Base-by-base conservation (phyloP, 2,797 vertebrate genomes). In the Molothrus aeneus region DNA sequence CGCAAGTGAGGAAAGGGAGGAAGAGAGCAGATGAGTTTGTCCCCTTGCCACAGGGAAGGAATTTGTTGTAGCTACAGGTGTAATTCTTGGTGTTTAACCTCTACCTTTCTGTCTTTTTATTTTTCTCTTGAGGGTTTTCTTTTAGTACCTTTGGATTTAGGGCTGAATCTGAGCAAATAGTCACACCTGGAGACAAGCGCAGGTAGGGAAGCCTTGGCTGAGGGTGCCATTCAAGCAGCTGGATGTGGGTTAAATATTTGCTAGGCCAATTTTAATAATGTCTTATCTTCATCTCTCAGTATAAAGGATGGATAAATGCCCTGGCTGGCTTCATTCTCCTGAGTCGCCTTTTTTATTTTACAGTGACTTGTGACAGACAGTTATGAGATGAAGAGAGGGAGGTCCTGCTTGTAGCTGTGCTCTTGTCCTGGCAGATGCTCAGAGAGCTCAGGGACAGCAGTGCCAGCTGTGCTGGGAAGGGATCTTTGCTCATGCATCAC, bases 11-110 rank as follows among this genome's bases (percentile, higher is more conserved):
- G n/a, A 66, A 75, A 48, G 22, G 63, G 47, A 74, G 48, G n/a
- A 65, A 14, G n/a, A 57, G 43, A 66, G 18, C 15, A 19, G 64
- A 38, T 40, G 29, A 2, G 2, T 56, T 42, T n/a, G 40, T 38
- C 1, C 3, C n/a, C 26, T 78, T 32, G 26, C 12, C 0, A 0
- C 26, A 4, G 3, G n/a, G 26, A 85, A 57, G 57, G 14, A 77
- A 73, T 10, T 36, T 66, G 16, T 17, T 1, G 3, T 48, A 42
- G 43, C 17, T 59, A 5, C 5, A 57, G 25, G 9, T 42, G 8
- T 43, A 25, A 54, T 68, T 74, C 19, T 36, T 36, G 21, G 6
- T 13, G 9, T 42, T 83, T 19, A 11, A 54, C 6, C 2, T 53
- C 79, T 50, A 71, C 17, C 17, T 77, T 47, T 47, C 7, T 59